These are phyloP conservation scores for Drosophila tropicalis DNA, from an alignment of 1,140 invertebrate species.

Conservation along the genomic window DNA sequence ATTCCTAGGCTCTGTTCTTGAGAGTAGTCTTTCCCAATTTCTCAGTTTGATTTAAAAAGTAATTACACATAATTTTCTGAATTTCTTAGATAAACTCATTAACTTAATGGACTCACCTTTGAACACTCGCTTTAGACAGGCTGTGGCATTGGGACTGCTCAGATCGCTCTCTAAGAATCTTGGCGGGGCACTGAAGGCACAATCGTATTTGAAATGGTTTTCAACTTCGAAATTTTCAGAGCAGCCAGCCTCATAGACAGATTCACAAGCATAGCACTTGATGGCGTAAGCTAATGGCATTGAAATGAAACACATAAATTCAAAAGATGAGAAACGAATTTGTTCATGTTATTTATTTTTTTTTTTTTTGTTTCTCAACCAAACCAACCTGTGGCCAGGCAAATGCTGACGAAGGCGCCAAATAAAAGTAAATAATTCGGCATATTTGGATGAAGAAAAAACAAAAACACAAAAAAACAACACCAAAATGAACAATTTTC, in stretches of 20 bases:
- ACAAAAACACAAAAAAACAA: not conserved
- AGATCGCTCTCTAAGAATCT: constrained; percentile 65
- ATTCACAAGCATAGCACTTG: constrained; percentile 76
- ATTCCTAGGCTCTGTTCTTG: too few species aligned
- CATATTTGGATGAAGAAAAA: constrained; percentile 29
- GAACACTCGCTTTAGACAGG: constrained; percentile 70
- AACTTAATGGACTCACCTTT: constrained; percentile 49
- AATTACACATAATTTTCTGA: not conserved
- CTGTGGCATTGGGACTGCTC: constrained; percentile 65
- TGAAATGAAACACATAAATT: constrained; percentile 46
- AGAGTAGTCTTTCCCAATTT: too few species aligned
- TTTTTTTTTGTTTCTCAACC: not conserved
- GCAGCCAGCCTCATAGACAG: constrained; percentile 66
- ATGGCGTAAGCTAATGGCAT: constrained; percentile 77
- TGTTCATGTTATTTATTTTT: constrained; percentile 28
- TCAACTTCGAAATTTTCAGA: constrained; percentile 73
- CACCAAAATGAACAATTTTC: not conserved
- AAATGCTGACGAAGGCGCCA: constrained; percentile 41
- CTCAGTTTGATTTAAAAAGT: too few species aligned
- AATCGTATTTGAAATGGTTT: constrained; percentile 76
- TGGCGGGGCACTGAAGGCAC: constrained; percentile 69
- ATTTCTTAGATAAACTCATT: not conserved
- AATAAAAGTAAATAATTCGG: constrained; percentile 72
- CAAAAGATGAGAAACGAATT: constrained; percentile 22
- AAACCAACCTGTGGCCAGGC: constrained; percentile 66